phyloP scores from a whole-genome alignment of 1,140 invertebrate species.

The Glossosoma conforme region DNA sequence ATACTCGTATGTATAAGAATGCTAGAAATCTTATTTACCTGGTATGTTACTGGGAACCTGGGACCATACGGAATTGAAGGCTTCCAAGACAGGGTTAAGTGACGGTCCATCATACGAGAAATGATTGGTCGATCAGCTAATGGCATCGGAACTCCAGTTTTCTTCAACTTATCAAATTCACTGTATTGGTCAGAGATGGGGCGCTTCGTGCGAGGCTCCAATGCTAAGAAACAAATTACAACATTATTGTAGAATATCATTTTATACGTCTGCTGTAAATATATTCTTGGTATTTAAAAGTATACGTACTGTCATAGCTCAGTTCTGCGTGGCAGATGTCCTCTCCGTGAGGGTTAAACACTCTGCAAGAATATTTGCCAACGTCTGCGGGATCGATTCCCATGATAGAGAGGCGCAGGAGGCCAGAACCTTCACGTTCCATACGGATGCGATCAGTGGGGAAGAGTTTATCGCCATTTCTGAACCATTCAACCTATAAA shows the following conservation, averaged over 20 bases:
- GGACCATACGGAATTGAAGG: slow-evolving; percentile 80
- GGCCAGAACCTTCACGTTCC: slow-evolving; percentile 74
- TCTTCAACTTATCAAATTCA: slow-evolving; percentile 78
- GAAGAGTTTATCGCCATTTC: slow-evolving; percentile 72
- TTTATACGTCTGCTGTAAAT: slow-evolving; percentile 4
- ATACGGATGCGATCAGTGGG: slow-evolving; percentile 75
- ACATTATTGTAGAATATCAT: no score
- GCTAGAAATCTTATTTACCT: slow-evolving; percentile 40
- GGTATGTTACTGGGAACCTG: slow-evolving; percentile 82
- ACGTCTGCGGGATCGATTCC: slow-evolving; percentile 72
- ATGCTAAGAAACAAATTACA: slow-evolving; percentile 47
- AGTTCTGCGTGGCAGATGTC: slow-evolving; percentile 76
- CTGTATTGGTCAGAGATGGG: slow-evolving; percentile 74
- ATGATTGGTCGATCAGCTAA: slow-evolving; percentile 84
- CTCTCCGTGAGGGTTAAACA: slow-evolving; percentile 79
- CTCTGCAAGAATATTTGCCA: slow-evolving; percentile 75
- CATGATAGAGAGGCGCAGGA: slow-evolving; percentile 71
- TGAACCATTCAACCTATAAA: slow-evolving; percentile 54
- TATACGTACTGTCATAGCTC: slow-evolving; percentile 72
- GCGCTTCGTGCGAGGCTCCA: slow-evolving; percentile 64
- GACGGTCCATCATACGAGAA: slow-evolving; percentile 78
- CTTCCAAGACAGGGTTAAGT: slow-evolving; percentile 84
- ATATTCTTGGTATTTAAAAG: slow-evolving; percentile 5
- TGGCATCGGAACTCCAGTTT: slow-evolving; percentile 75
- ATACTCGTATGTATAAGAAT: background rate